A percentile compares a stretch with the other conserved stretches of the same genome.
Conservation (phyloP, 2,888 invertebrate genomes). For the Ectemnius lituratus region DNA sequence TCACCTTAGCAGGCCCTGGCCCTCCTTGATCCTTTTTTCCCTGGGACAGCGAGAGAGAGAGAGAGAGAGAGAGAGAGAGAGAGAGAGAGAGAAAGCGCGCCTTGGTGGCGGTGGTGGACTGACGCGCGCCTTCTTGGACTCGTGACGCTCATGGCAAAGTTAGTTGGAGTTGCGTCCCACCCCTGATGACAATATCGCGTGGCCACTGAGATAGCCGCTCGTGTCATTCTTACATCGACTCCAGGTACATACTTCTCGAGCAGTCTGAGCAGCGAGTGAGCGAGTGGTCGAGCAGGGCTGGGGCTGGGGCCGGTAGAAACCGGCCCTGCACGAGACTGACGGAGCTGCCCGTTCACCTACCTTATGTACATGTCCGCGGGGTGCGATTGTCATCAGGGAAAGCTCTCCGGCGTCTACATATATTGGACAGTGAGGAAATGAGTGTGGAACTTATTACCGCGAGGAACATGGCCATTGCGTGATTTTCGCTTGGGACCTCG, state of each 20-base stretch:
- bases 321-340: no score
- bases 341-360: neutral
- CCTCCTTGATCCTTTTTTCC: neutral
- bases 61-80: no score
- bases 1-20: constrained; percentile 4
- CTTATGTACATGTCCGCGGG: constrained; percentile 42
- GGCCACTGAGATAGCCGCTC: constrained; percentile 77
- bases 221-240: constrained; percentile 77
- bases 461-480: constrained; percentile 39
- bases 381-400: constrained; percentile 58
- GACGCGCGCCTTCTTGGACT: no score
- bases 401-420: constrained; percentile 45
- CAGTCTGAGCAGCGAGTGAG: constrained; percentile 51
- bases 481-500: constrained; percentile 32
- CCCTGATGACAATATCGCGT: constrained; percentile 78
- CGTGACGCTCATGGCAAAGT: no score
- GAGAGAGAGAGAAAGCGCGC: no score
- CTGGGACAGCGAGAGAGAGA: no score
- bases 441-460: constrained; percentile 57
- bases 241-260: constrained; percentile 64
- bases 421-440: constrained; percentile 50
- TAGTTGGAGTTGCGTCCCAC: constrained; percentile 11
- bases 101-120: no score
- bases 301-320: no score
- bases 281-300: neutral